Base-by-base conservation (phyloP, 30 jellyfish, hydroid and myxozoan genomes). In the Aurelia sp. region DNA sequence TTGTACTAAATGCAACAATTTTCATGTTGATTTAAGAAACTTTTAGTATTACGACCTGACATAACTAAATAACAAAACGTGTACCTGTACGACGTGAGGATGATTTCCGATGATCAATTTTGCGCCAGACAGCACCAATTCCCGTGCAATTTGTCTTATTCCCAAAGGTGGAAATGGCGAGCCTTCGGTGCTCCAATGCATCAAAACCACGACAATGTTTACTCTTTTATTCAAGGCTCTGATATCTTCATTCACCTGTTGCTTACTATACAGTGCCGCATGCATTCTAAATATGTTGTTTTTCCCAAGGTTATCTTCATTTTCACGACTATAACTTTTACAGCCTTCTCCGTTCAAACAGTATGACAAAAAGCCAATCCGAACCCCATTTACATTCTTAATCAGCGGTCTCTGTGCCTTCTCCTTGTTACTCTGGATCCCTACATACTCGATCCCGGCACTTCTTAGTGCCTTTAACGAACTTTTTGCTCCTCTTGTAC, bases 131-230 rank as follows among this genome's bases (percentile, higher is more conserved):
- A 33, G 37, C 57, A 23, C 62, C 22, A 88, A 64, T 18, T 40
- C 53, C 48, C 47, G 27, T 13, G 93, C 97, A 10, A 80, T n/a
- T 11, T 67, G 64, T 50, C 94, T 55, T 22, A 81, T 52, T 20
- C 59, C 13, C 57, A 48, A 83, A 35, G 70, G 59, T 30, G 97
- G 97, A 9, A 79, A 70, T 51, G 94, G 58, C 60, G 79, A 20
- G 31, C 70, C 69, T 58, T 88, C 97, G 6, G 33, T 51, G 27
- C 97, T 94, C 97, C 97, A 88, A 63, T 88, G 97, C 53, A 88
- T 55, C 71, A 88, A 59, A 30, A 74, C 68, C 18, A 80, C 94
- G 61, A 79, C 22, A 16, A 48, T 52, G 61, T 88, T 94, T n/a
- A 88, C 97, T 50, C 60, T 57, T 17, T 67, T 20, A 89, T 79